These are phyloP conservation scores for Litocranius walleri DNA, from an alignment of 2,113 vertebrate genomes.

Conservation along the genomic window DNA sequence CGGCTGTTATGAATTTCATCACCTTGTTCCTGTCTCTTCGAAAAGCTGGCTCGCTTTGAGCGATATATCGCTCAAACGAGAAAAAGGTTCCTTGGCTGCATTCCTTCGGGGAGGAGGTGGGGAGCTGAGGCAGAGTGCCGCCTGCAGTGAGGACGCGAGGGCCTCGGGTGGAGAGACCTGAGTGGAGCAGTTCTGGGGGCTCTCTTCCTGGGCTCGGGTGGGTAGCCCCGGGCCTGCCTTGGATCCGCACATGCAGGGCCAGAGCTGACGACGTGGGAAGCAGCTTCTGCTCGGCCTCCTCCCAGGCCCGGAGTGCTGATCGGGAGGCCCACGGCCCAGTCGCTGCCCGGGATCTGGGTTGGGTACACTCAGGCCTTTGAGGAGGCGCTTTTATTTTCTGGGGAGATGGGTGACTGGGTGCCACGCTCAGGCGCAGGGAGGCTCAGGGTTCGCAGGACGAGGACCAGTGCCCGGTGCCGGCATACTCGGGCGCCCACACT, in stretches of 20 bases:
- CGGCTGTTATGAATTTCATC: neutral
- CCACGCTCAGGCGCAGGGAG: rapidly evolving
- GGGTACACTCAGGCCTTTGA: neutral
- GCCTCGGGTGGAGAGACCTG: neutral
- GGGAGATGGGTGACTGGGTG: neutral
- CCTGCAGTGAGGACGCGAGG: neutral
- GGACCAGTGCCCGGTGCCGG: neutral
- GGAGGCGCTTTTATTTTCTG: neutral
- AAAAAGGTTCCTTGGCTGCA: neutral
- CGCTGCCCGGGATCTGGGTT: neutral
- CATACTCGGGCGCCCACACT: neutral
- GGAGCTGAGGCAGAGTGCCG: neutral
- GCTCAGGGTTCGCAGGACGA: neutral
- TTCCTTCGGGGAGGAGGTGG: neutral
- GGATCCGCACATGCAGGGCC: neutral
- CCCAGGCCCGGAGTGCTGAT: neutral
- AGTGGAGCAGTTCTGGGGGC: neutral
- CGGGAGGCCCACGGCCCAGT: neutral
- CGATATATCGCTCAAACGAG: neutral
- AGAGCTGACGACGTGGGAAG: neutral
- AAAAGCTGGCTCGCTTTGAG: neutral
- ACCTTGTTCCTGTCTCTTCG: neutral
- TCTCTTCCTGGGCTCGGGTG: neutral
- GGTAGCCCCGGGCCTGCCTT: neutral
- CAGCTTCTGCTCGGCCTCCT: neutral